A percentile compares a stretch with the other conserved stretches of the same genome.
Conservation (phyloP, 2,797 vertebrate genomes). For the Gymnothorax reevesii region DNA sequence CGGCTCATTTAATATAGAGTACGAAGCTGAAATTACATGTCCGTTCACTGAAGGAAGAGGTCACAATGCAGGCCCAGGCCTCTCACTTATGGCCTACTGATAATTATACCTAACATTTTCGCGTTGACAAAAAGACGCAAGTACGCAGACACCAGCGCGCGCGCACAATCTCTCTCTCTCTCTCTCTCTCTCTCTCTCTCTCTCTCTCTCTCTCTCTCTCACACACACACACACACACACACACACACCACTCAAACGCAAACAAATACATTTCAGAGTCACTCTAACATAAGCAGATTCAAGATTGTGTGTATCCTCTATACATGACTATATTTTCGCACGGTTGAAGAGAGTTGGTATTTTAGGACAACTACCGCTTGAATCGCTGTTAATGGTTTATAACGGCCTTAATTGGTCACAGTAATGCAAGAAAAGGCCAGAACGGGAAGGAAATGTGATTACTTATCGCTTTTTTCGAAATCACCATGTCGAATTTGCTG, state of each 20-base stretch:
- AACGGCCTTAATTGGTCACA: background rate
- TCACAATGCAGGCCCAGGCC: background rate
- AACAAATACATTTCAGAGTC: no score
- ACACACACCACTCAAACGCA: no score
- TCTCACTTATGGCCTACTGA: background rate
- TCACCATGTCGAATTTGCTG: slow-evolving; percentile 67
- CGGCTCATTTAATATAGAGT: background rate
- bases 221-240: no score
- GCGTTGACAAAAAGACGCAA: no score
- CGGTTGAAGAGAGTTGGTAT: background rate
- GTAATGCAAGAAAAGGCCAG: slow-evolving; percentile 8
- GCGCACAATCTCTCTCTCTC: no score
- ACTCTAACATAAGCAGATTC: background rate
- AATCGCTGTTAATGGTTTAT: background rate
- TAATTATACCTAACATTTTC: no score
- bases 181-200: no score
- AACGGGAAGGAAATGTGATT: slow-evolving; percentile 65
- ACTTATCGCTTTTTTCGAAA: slow-evolving; percentile 69
- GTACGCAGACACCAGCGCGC: no score
- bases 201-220: no score
- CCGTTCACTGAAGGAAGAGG: background rate
- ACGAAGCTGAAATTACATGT: background rate
- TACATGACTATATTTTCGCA: background rate
- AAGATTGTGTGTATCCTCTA: background rate
- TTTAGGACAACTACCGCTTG: background rate